Percentiles rank a stretch among this genome's conserved stretches.
Conservation (phyloP, 2,888 invertebrate species). For the Therioaphis trifolii region DNA sequence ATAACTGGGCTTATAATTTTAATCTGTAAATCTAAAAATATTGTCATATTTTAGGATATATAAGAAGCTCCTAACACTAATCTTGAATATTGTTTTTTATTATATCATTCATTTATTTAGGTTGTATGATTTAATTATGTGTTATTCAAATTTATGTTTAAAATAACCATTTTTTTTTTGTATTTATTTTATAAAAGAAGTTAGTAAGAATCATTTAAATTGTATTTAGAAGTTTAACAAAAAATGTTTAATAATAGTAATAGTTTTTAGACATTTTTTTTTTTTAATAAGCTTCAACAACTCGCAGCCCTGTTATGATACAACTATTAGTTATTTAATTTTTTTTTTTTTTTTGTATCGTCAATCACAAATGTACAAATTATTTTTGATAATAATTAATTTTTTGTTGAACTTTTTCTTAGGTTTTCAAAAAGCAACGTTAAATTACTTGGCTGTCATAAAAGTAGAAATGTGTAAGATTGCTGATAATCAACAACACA, state of each 20-base stretch:
- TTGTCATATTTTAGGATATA: conserved; percentile 17
- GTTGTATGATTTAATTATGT: background rate
- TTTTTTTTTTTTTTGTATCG: no score
- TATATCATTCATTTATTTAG: conserved; percentile 12
- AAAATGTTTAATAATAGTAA: background rate
- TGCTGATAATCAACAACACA: background rate
- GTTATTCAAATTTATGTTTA: background rate
- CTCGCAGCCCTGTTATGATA: no score
- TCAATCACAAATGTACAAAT: background rate
- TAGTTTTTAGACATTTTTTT: no score
- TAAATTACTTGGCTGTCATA: background rate
- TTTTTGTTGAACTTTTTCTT: background rate
- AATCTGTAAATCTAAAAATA: conserved; percentile 7
- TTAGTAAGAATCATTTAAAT: conserved; percentile 2
- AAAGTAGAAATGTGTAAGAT: conserved; percentile 6
- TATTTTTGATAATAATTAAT: background rate
- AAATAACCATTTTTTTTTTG: no score
- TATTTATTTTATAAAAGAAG: conserved; percentile 7
- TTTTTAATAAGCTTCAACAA: no score
- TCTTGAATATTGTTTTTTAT: conserved; percentile 4
- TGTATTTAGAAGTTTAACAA: background rate
- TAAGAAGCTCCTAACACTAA: conserved; percentile 17
- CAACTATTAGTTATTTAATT: no score
- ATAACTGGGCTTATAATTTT: background rate
- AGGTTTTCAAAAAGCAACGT: conserved; percentile 14